Conservation (phyloP, 2,888 invertebrate species). For the Oligia latruncula region DNA sequence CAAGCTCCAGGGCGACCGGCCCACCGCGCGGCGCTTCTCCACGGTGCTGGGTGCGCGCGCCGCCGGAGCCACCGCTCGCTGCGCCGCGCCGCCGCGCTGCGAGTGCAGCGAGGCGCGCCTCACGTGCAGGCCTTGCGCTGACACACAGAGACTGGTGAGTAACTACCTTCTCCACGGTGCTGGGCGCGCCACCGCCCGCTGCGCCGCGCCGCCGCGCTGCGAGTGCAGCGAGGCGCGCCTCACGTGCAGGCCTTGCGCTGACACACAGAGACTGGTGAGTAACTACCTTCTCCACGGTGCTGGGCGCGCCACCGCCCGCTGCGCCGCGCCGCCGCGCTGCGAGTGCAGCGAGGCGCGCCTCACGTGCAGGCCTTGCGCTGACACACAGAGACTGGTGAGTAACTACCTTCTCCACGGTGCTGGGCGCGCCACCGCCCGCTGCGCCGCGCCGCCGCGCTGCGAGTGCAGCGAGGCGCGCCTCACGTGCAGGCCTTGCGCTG, state of each 20-base stretch:
- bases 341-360: no score
- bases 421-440: no score
- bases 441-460: no score
- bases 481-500: no score
- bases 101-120: slow-evolving; percentile 84
- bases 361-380: no score
- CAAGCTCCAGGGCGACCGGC: slow-evolving; percentile 82
- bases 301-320: no score
- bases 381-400: no score
- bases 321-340: no score
- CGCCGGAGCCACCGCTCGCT: slow-evolving; percentile 66
- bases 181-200: no score
- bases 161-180: slow-evolving; percentile 60
- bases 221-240: slow-evolving; percentile 83
- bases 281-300: neutral
- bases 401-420: no score
- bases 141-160: neutral
- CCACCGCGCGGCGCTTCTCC: slow-evolving; percentile 83
- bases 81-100: slow-evolving; percentile 78
- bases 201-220: slow-evolving; percentile 80
- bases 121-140: slow-evolving; percentile 67
- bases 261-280: slow-evolving; percentile 62
- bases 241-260: slow-evolving; percentile 80
- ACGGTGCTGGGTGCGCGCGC: slow-evolving; percentile 81
- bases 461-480: no score